A percentile compares a stretch with the other conserved stretches of the same genome.
Conservation (phyloP, 2,797 vertebrate genomes). For the Myotis planiceps region DNA sequence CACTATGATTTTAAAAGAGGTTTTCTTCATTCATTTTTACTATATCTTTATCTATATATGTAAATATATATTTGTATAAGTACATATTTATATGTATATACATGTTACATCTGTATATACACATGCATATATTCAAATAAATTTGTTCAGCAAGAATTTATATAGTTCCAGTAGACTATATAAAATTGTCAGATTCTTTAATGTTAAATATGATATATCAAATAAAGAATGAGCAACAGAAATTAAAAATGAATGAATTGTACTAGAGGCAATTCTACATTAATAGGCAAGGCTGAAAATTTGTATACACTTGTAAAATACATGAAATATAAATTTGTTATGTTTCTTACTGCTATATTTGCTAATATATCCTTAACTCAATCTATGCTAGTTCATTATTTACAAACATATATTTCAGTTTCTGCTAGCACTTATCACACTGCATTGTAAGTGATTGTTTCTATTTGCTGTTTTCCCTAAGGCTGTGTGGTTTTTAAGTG, state of each 20-base stretch:
- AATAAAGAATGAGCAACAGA: background rate
- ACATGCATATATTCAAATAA: background rate
- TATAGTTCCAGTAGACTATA: background rate
- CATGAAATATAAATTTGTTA: background rate
- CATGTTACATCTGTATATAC: background rate
- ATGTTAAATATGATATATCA: background rate
- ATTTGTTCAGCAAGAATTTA: background rate
- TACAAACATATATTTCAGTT: background rate
- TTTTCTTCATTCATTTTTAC: background rate
- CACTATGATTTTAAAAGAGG: background rate
- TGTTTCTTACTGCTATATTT: background rate
- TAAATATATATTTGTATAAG: background rate
- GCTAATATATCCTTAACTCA: background rate
- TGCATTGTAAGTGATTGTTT: background rate
- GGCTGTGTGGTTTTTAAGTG: background rate
- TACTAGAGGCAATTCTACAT: background rate
- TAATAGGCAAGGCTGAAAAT: background rate
- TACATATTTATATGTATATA: background rate
- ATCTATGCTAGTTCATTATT: background rate
- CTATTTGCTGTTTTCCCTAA: slow-evolving; percentile 4
- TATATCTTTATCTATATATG: background rate
- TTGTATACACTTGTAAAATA: background rate
- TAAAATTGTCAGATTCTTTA: background rate
- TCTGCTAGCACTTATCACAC: background rate
- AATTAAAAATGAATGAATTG: background rate